Percentiles rank a stretch among this genome's conserved stretches.
Conservation (phyloP, 2,888 invertebrate genomes). For the Pollenia angustigena region DNA sequence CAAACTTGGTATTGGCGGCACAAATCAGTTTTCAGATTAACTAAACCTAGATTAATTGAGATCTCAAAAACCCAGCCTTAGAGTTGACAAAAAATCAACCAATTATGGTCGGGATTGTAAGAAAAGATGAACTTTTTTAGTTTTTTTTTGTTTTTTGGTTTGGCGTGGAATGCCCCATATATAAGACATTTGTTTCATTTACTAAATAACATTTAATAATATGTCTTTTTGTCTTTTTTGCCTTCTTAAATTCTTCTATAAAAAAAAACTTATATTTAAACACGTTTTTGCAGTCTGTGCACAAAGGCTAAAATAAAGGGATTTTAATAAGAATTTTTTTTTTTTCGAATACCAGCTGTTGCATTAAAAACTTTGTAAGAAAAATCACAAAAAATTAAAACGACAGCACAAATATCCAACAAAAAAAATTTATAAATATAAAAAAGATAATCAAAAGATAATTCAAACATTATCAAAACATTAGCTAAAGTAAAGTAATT, state of each 20-base stretch:
- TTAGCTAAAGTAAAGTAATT: constrained; percentile 62
- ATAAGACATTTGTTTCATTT: not conserved
- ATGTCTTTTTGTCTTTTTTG: not conserved
- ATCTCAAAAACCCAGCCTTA: too few species aligned
- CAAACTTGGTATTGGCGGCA: too few species aligned
- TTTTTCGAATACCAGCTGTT: constrained; percentile 56
- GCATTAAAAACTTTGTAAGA: constrained; percentile 53
- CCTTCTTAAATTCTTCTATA: constrained; percentile 15
- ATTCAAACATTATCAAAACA: constrained; percentile 54
- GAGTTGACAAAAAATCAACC: too few species aligned
- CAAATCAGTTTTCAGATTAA: too few species aligned
- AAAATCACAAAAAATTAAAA: constrained; percentile 13
- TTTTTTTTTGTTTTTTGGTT: too few species aligned
- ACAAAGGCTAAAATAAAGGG: constrained; percentile 9
- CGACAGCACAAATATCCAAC: not conserved
- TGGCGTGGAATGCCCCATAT: too few species aligned
- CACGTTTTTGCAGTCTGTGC: constrained; percentile 62
- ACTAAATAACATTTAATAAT: constrained; percentile 51
- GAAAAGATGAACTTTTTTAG: too few species aligned
- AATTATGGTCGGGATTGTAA: too few species aligned
- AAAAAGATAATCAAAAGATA: constrained; percentile 20
- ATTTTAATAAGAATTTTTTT: constrained; percentile 33
- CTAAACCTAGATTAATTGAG: too few species aligned
- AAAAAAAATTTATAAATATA: too few species aligned
- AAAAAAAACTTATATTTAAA: too few species aligned